These are phyloP conservation scores for Danio tinwini DNA, from an alignment of 2,797 vertebrate genomes.

Conservation along the genomic window DNA sequence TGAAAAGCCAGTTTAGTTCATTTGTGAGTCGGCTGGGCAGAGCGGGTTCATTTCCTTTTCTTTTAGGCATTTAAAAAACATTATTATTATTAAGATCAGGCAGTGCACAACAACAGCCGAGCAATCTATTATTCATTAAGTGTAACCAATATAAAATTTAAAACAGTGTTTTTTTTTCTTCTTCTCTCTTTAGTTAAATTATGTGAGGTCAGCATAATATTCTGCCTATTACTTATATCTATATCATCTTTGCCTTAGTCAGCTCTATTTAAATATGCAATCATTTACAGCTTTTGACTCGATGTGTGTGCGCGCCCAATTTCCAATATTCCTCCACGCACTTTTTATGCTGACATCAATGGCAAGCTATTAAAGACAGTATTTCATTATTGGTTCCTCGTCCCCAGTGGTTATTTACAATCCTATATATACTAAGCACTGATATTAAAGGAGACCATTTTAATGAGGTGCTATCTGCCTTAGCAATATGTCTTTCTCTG, in stretches of 20 bases:
- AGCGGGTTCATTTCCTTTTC: conserved; percentile 77
- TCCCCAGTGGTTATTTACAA: conserved; percentile 99
- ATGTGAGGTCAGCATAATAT: conserved; percentile 99
- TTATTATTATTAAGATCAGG: conserved; percentile 85
- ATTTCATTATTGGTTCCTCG: conserved; percentile 99
- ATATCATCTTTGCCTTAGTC: conserved; percentile 99
- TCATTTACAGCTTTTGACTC: conserved; percentile 99
- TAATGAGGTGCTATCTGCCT: conserved; percentile 99
- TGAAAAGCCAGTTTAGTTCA: conserved; percentile 82
- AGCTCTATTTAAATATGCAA: conserved; percentile 99
- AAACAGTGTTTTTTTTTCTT: conserved; percentile 88
- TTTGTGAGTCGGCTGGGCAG: conserved; percentile 81
- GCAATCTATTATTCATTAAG: conserved; percentile 99
- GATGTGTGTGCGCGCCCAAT: conserved; percentile 94
- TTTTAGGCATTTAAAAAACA: conserved; percentile 58
- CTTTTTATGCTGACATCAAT: conserved; percentile 99
- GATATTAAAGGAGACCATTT: conserved; percentile 99
- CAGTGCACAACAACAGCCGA: conserved; percentile 91
- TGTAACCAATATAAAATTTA: conserved; percentile 99
- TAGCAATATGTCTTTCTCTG: conserved; percentile 99
- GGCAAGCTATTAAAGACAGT: conserved; percentile 99
- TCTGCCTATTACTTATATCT: conserved; percentile 99
- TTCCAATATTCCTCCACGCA: conserved; percentile 99
- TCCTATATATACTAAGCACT: conserved; percentile 99
- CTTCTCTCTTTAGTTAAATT: conserved; percentile 90